Percentiles rank a stretch among this genome's conserved stretches.
Conservation (phyloP, 2,797 vertebrate genomes). For the Falco naumanni region DNA sequence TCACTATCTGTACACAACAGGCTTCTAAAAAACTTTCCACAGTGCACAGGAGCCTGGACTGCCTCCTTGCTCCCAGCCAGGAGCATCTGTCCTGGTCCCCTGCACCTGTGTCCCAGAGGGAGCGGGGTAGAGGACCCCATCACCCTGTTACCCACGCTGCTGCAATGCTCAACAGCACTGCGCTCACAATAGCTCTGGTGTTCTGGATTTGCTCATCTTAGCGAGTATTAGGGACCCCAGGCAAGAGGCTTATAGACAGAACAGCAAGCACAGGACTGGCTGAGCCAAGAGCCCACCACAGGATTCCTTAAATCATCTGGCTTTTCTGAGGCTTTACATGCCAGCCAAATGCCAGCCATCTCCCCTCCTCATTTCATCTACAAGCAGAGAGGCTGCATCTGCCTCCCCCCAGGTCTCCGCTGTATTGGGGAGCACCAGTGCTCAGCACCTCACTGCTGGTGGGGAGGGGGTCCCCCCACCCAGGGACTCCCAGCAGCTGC, state of each 20-base stretch:
- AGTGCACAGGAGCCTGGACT: background rate
- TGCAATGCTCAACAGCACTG: background rate
- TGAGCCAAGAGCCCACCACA: background rate
- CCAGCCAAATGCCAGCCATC: fast-evolving
- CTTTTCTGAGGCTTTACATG: background rate
- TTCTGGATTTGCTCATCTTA: background rate
- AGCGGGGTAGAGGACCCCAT: background rate
- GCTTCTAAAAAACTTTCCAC: background rate
- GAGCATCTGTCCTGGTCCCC: background rate
- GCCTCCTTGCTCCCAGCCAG: background rate
- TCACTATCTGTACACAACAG: background rate
- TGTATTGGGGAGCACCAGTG: fast-evolving
- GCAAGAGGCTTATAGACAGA: background rate
- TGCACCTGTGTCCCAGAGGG: fast-evolving
- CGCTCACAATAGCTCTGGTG: no score
- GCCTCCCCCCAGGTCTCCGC: fast-evolving
- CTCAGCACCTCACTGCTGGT: background rate
- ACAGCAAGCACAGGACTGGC: background rate
- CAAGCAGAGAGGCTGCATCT: background rate
- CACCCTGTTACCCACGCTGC: fast-evolving
- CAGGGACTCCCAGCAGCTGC: fast-evolving
- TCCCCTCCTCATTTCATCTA: background rate
- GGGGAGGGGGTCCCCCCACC: no score
- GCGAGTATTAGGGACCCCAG: background rate
- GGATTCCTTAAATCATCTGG: background rate